Evolutionary conservation across 2,797 vertebrate genomes (phyloP), one percentile per base, ranked within the genome.

Genomic region (Micrastur ruficollis): DNA sequence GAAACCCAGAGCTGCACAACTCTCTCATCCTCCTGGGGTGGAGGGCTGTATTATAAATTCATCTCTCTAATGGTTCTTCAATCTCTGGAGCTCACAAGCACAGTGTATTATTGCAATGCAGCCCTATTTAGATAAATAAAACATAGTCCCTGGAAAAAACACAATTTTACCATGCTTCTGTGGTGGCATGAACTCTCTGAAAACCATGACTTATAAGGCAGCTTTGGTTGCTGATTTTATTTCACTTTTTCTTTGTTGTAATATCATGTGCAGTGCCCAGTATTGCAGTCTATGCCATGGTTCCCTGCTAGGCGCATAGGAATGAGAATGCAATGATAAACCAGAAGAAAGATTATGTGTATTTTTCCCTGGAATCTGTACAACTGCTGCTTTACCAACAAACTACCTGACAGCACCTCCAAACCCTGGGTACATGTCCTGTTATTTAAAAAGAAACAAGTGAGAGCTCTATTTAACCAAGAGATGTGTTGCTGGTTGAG

Each of bases 91-190:
- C 66, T 89, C 74, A 93, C 61, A 72, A 49, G 58, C 73, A 56
- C 52, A 21, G 49, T 32, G 46, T 81, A 50, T 93, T 68, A 36
- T 81, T 86, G 76, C 70, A 93, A 4, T 19, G 46, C 58, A 86
- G 70, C 46, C 56, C 40, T 78, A 73, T 66, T 89, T 65, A 84
- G 62, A 73, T 74, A 94, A 96, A 94, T 86, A 84, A 90, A 91
- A 86, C 31, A 40, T 16, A 40, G 82, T 47, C 13, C 47, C 56
- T 46, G 44, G 36, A 84, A 92, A 80, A 82, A 27, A 32, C 6
- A 19, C 32, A 58, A 6, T 74, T 89, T 52, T 18, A 83, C 40
- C 67, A 22, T 0, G 2, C n/a, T 72, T 88, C 59, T 81, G 42
- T 29, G 18, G 26, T 61, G 31, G 49, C 42, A 66, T 34, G 38